Evolutionary conservation across 2,888 invertebrate genomes (phyloP), one percentile per base, ranked within the genome.

Genomic region (Pseudococcus longispinus): DNA sequence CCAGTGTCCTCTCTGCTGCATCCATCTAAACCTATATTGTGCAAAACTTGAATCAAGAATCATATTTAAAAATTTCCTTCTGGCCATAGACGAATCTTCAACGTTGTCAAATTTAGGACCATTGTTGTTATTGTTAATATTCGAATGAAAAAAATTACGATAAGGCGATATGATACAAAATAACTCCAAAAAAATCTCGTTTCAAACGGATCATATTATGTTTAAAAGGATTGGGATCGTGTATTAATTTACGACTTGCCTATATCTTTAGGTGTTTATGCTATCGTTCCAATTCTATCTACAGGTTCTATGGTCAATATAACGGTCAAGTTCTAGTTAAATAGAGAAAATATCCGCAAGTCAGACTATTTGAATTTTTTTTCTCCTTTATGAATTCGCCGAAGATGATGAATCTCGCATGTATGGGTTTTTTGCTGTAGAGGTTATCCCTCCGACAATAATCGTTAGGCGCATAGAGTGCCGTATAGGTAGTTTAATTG

Each of bases 301-400:
- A 80, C 77, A 42, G 42, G 77, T 80, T 80, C 77, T 80, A 37
- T 80, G 77, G 77, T 80, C 77, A 80, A 80, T 80, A n/a, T 80
- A 80, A 80, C 77, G 77, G 77, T 80, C 77, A 80, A 80, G 77
- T 80, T 37, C 77, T 42, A 18, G 77, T 42, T 80, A 80, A 20
- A 80, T 4, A 42, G 20, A 29, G 11, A 42, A 80, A 80, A 80
- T 37, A 80, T 37, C 77, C 20, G n/a, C 42, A 9, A 42, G 42
- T 37, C 42, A 42, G 20, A 80, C 6, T n/a, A 77, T 77, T 77
- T 37, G 2, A 77, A 37, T 37, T 37, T 37, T 29, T 37, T 77
- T 15, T 37, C 23, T 42, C n/a, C 9, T 42, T 32, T 32, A 4
- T 74, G 15, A 74, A 18, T 74, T n/a, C 32, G 32, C 60, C 60